A percentile compares a stretch with the other conserved stretches of the same genome.
phyloP scores from a whole-genome alignment of 2,888 invertebrate species.

The Boloria euphrosyne region DNA sequence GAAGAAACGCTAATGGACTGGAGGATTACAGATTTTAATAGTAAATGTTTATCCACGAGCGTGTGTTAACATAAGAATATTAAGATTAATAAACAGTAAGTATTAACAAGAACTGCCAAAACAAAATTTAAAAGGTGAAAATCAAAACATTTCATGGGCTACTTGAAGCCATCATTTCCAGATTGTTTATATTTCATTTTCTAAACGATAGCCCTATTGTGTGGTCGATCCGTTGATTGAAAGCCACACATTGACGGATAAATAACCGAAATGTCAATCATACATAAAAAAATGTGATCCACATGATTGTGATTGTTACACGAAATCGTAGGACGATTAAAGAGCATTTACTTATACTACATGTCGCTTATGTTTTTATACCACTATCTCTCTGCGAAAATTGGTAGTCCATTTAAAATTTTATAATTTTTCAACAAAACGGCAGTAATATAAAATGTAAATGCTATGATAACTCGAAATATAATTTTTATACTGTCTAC shows the following conservation, averaged over 20 bases:
- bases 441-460: too few relatives aligned
- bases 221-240: slow-evolving; percentile 32
- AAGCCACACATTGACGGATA: slow-evolving; percentile 23
- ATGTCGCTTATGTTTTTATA: background rate
- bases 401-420: too few relatives aligned
- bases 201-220: slow-evolving; percentile 28
- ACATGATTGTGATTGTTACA: slow-evolving; percentile 8
- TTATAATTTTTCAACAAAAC: too few relatives aligned
- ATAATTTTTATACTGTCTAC: too few relatives aligned
- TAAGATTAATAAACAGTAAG: too few relatives aligned
- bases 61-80: too few relatives aligned
- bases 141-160: slow-evolving; percentile 25
- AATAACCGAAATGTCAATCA: slow-evolving; percentile 28
- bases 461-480: too few relatives aligned
- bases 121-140: slow-evolving; percentile 15
- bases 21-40: too few relatives aligned
- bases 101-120: slow-evolving; percentile 13
- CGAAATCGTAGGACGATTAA: background rate
- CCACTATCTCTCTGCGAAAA: too few relatives aligned
- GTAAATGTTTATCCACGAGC: too few relatives aligned
- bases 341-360: background rate
- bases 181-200: slow-evolving; percentile 24
- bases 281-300: slow-evolving; percentile 11
- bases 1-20: too few relatives aligned
- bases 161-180: slow-evolving; percentile 36